Percentiles rank a stretch among this genome's conserved stretches.
These are phyloP conservation scores for Brachionus manjavacas DNA, from an alignment of 1,140 invertebrate genomes.

Conservation along the genomic window DNA sequence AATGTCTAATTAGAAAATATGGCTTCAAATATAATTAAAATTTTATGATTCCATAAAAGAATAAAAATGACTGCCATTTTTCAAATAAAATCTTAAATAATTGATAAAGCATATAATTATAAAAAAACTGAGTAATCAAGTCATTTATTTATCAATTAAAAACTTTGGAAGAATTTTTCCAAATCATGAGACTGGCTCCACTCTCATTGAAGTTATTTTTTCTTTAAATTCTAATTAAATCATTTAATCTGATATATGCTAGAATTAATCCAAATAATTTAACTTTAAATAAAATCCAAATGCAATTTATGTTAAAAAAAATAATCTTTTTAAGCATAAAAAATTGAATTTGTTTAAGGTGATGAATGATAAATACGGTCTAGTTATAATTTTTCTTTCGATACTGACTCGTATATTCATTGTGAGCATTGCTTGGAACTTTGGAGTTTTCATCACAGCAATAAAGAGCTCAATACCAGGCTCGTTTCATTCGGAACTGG, in stretches of 20 bases:
- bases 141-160: neutral
- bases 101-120: neutral
- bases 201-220: neutral
- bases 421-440: slow-evolving; percentile 37
- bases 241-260: neutral
- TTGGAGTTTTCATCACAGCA: slow-evolving; percentile 9
- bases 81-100: neutral
- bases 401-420: slow-evolving; percentile 20
- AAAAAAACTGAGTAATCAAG: neutral
- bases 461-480: neutral
- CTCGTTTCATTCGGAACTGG: neutral
- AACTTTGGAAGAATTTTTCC: neutral
- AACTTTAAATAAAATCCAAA: neutral
- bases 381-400: slow-evolving; percentile 6
- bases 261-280: neutral
- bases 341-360: neutral
- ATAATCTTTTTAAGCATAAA: neutral
- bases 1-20: neutral
- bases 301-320: neutral
- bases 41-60: neutral
- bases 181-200: neutral
- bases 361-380: neutral
- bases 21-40: neutral
- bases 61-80: neutral
- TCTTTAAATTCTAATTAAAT: neutral